phyloP scores from a whole-genome alignment of 1,140 invertebrate genomes.

The Pseudoatta argentina region DNA sequence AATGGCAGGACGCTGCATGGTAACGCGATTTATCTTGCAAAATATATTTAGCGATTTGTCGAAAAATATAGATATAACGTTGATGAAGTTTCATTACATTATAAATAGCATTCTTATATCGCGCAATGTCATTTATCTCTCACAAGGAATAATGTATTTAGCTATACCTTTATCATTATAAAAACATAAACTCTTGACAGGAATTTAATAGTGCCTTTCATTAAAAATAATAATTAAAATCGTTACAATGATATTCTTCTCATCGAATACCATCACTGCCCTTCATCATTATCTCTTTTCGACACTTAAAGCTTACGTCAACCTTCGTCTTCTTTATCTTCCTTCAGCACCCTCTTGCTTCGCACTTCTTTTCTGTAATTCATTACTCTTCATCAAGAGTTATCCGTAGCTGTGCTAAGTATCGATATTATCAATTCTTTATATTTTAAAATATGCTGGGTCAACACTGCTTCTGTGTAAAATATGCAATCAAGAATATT shows the following conservation, averaged over 20 bases:
- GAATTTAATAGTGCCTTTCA: conserved; percentile 24
- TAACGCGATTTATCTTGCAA: conserved; percentile 18
- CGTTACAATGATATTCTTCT: conserved; percentile 11
- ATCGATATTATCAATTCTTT: conserved; percentile 74
- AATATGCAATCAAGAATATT: neutral
- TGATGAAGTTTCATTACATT: conserved; percentile 34
- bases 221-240: conserved; percentile 26
- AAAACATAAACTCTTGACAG: neutral
- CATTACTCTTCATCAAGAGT: conserved; percentile 78
- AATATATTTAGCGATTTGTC: neutral
- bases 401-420: conserved; percentile 69
- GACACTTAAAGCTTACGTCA: conserved; percentile 48
- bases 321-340: conserved; percentile 33
- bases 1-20: neutral
- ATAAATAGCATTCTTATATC: conserved; percentile 4
- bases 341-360: conserved; percentile 6
- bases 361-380: conserved; percentile 58
- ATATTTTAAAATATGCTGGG: neutral
- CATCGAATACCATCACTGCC: conserved; percentile 11
- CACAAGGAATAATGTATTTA: neutral
- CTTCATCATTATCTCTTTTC: conserved; percentile 38
- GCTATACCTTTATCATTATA: neutral
- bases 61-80: conserved; percentile 4
- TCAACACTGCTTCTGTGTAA: neutral
- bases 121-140: neutral